Evolutionary conservation across 2,888 invertebrate species (phyloP).

Genomic region (Elgonia sp.): DNA sequence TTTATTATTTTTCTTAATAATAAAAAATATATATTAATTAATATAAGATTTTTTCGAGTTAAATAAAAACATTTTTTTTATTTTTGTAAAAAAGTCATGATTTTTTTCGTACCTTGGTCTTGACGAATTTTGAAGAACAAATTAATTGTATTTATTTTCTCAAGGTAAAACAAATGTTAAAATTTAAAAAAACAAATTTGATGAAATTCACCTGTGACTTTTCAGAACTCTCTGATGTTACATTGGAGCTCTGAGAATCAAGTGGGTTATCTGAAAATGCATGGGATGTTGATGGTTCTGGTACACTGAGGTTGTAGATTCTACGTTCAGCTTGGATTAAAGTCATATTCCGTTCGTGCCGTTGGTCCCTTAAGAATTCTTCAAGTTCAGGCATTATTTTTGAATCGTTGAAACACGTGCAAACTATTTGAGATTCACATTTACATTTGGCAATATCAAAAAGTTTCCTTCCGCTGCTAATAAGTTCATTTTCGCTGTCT

Average conservation of each 20-base stretch:
- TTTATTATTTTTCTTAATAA: too few relatives aligned
- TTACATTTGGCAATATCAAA: conserved; percentile 34
- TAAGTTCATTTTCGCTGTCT: neutral
- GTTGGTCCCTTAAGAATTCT: conserved; percentile 28
- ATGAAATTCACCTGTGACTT: neutral
- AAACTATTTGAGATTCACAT: conserved; percentile 10
- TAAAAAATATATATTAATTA: too few relatives aligned
- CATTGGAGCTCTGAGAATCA: neutral
- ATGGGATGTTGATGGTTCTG: neutral
- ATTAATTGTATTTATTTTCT: neutral
- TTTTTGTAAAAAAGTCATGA: too few relatives aligned
- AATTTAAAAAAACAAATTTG: neutral
- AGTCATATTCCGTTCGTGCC: conserved; percentile 7
- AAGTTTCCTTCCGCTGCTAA: conserved; percentile 4
- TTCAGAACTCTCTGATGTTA: neutral
- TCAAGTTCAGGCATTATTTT: conserved; percentile 9
- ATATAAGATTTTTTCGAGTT: too few relatives aligned
- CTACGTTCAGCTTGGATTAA: conserved; percentile 15
- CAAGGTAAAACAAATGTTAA: neutral
- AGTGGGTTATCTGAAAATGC: neutral
- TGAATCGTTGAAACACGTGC: conserved; percentile 9
- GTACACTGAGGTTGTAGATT: neutral
- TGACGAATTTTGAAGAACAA: neutral
- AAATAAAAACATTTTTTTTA: too few relatives aligned
- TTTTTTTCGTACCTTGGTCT: neutral